Base-by-base conservation (phyloP, 2,797 vertebrate species). In the Ptychadena robeensis region DNA sequence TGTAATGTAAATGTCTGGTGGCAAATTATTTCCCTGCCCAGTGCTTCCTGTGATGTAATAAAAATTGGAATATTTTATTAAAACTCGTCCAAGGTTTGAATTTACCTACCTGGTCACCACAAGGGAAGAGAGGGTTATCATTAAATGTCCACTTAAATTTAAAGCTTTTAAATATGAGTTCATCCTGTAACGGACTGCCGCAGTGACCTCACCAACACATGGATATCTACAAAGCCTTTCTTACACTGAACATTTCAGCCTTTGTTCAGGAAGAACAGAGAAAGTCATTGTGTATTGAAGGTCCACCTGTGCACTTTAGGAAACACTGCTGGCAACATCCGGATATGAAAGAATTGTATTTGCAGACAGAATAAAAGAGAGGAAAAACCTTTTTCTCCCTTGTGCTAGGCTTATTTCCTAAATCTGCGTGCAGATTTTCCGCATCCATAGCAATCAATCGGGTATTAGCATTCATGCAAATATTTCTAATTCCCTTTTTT, bases 181-280 rank as follows among this genome's bases (percentile, higher is more conserved):
- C 38, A 10, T 34, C 38, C 75, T n/a, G 63, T 48, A 78, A 77
- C 48, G 65, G 73, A 40, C 44, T 67, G 64, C 18, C 63, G 57
- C 48, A 25, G 48, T 68, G 48, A 79, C 28, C 77, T 38, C 66
- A 67, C 14, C 9, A 25, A 59, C 30, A 34, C 28, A 67, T 64
- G 35, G 44, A 53, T 53, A 67, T 53, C 31, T 69, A 68, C 66
- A 68, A 68, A 69, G 76, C 76, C 14, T 59, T 79, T 28, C 48
- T 69, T 30, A 25, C 48, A 63, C 66, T 28, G 31, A 79, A 70
- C 32, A 40, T 61, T 70, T 15, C 38, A 35, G 31, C 48, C 77
- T 70, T 69, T 70, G 44, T 66, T 38, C 66, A 37, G 4, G 2
- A 15, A 37, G 48, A 79, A 79, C 30, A 69, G 65, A 59, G 32